Evolutionary conservation across 2,797 vertebrate genomes (phyloP).

Genomic region (Artibeus lituratus): DNA sequence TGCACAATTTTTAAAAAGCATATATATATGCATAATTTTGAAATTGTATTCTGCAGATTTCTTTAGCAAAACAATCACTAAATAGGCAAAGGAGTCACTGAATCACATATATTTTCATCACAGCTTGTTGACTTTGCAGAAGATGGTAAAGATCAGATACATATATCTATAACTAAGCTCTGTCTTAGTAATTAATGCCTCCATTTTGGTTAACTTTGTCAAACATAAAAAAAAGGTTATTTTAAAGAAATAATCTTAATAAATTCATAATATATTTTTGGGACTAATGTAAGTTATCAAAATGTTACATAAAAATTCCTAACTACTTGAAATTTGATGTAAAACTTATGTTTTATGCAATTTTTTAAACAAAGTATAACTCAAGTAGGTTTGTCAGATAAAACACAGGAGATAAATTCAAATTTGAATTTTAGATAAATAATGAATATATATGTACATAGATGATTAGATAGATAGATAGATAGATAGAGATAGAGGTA

Average conservation of each 20-base stretch:
- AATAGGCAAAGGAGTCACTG: neutral
- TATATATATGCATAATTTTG: neutral
- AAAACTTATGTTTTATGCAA: neutral
- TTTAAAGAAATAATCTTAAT: neutral
- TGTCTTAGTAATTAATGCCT: neutral
- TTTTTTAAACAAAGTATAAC: neutral
- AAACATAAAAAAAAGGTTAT: neutral
- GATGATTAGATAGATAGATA: too few relatives aligned
- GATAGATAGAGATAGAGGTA: too few relatives aligned
- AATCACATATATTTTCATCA: neutral
- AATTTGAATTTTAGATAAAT: neutral
- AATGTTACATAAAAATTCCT: neutral
- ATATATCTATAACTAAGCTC: neutral
- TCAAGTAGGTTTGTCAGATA: neutral
- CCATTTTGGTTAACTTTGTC: neutral
- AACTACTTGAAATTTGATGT: neutral
- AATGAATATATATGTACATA: neutral
- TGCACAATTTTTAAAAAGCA: neutral
- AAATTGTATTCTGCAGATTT: neutral
- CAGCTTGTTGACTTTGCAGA: neutral
- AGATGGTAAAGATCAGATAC: neutral
- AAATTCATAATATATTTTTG: neutral
- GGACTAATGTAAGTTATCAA: neutral
- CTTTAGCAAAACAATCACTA: neutral
- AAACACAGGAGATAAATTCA: neutral